These are phyloP conservation scores for Geophilus truncorum DNA, from an alignment of 2,888 invertebrate genomes.

Conservation along the genomic window DNA sequence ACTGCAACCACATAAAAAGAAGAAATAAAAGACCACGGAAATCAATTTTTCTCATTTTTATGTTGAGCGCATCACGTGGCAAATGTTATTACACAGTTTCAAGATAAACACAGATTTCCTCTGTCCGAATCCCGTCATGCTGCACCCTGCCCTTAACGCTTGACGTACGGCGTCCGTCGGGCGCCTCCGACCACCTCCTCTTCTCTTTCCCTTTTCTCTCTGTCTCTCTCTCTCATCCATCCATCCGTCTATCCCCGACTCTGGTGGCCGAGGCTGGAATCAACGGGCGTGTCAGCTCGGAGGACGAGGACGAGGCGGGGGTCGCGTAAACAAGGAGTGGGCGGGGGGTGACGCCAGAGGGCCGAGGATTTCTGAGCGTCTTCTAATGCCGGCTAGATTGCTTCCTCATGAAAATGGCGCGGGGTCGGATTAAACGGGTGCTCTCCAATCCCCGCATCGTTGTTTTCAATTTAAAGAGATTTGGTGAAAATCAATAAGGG, in stretches of 20 bases:
- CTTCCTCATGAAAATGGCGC: slow-evolving; percentile 36
- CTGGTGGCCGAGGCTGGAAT: slow-evolving; percentile 5
- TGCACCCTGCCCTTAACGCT: slow-evolving; percentile 21
- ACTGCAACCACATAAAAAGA: no score
- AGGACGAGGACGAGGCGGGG: slow-evolving; percentile 16
- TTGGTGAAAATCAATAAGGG: slow-evolving; percentile 38
- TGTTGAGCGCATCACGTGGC: background rate
- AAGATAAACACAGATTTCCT: slow-evolving; percentile 13
- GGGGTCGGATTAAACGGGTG: slow-evolving; percentile 36
- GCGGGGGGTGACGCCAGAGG: slow-evolving; percentile 30
- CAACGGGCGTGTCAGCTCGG: background rate
- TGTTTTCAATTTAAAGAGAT: slow-evolving; percentile 39
- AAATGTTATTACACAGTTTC: slow-evolving; percentile 19
- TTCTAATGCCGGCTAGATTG: slow-evolving; percentile 35
- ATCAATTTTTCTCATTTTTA: slow-evolving; percentile 6
- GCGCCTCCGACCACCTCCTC: background rate
- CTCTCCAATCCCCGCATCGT: slow-evolving; percentile 38
- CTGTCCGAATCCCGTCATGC: background rate
- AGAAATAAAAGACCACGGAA: no score
- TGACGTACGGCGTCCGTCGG: slow-evolving; percentile 21
- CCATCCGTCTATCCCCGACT: background rate
- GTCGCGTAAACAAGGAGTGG: slow-evolving; percentile 27
- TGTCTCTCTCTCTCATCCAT: no score
- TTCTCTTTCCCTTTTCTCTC: background rate
- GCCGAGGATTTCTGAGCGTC: slow-evolving; percentile 8